Conservation (phyloP, 2,113 vertebrate species). For the Gracilinanus agilis region DNA sequence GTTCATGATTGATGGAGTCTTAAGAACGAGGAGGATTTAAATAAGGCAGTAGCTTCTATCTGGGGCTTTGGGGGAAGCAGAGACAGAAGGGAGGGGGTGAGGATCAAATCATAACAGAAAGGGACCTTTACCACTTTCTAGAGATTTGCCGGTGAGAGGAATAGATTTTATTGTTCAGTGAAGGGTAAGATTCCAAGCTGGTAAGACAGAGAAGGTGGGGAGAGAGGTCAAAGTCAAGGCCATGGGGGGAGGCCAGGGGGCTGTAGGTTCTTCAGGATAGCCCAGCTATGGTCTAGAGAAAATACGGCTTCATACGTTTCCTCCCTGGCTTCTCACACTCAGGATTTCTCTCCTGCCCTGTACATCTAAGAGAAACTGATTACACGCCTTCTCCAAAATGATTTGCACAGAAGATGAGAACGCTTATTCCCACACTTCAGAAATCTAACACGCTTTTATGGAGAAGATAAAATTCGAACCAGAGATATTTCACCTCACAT, state of each 20-base stretch:
- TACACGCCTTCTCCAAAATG: conserved; percentile 2
- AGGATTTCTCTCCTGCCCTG: not conserved
- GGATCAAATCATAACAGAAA: not conserved
- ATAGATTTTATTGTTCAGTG: not conserved
- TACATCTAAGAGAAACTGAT: conserved; percentile 4
- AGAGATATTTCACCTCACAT: conserved; percentile 1
- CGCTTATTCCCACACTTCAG: not conserved
- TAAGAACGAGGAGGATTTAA: not conserved
- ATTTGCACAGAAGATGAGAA: conserved; percentile 3
- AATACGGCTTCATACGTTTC: not conserved
- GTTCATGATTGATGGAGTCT: not conserved
- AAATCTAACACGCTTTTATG: conserved; percentile 18
- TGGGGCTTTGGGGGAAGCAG: not conserved
- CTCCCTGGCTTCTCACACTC: not conserved
- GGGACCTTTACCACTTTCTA: not conserved
- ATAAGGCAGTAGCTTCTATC: not conserved
- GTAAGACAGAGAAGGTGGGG: not conserved
- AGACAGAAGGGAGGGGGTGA: not conserved
- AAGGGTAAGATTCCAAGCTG: not conserved
- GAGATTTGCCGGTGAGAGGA: not conserved
- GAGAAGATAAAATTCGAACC: conserved; percentile 8
- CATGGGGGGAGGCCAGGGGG: not conserved
- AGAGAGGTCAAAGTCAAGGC: not conserved
- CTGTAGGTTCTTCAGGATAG: not conserved
- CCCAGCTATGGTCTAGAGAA: not conserved